Base-by-base conservation (phyloP, 2,113 vertebrate genomes). In the Chaetodon trifascialis region DNA sequence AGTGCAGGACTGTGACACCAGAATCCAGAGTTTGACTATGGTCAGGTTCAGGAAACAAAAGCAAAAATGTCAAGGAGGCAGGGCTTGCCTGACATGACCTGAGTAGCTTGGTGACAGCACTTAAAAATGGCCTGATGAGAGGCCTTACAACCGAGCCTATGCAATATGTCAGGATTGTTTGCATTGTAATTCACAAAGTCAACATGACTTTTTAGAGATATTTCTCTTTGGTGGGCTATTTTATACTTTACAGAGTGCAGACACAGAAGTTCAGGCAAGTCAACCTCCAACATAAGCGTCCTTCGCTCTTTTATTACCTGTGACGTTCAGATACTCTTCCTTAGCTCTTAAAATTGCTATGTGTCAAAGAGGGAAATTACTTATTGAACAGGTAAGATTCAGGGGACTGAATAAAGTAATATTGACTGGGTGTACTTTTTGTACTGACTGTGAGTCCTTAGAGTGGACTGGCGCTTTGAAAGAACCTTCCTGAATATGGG, bases 361-460 rank as follows among this genome's bases (percentile, higher is more conserved):
- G 23, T 87, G 79, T 91, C 84, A 88, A 89, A 88, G 70, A 76
- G 79, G 52, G 81, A 85, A 86, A 90, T 86, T 77, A 89, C 89
- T 90, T 83, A 87, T 85, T 83, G 81, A 91, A 74, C 86, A 82
- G 83, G 74, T 82, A 17, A 5, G 23, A 76, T 85, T 85, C 69
- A 78, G 47, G 17, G 34, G 52, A 64, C 25, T 76, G 70, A 84
- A 89, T 83, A 86, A 79, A 85, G 82, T 88, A 11, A 78, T 84
- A 82, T 78, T 78, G 86, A 83, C 76, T 76, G 19, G 4, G 63
- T 60, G 44, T 30, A 67, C 65, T 68, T 84, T 84, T 65, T 80
- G 72, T 77, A 65, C 60, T 58, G 82, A 76, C n/a, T 77, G 44
- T 0, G 38, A 82, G 68, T 77, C 78, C 47, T 77, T 34, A 65